These are phyloP conservation scores for Drosophila guanche DNA, from an alignment of 1,140 invertebrate species.

Conservation along the genomic window DNA sequence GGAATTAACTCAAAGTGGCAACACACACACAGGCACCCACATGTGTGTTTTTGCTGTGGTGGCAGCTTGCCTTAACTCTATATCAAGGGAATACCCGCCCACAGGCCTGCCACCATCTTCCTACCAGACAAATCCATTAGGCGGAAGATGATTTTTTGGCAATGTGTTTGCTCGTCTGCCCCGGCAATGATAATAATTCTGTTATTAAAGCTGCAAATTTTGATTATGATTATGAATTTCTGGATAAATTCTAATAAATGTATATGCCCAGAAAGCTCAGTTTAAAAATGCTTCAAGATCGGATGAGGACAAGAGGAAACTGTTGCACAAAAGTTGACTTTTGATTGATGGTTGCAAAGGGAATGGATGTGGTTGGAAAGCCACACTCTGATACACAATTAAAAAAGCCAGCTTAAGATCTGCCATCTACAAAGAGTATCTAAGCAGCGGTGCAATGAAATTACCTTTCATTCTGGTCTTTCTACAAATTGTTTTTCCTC, in stretches of 20 bases:
- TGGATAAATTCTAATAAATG: conserved; percentile 8
- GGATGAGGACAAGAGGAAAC: neutral
- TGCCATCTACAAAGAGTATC: too few relatives aligned
- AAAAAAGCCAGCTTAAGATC: neutral
- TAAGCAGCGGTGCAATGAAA: too few relatives aligned
- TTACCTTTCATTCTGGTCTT: neutral
- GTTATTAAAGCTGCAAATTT: conserved; percentile 38
- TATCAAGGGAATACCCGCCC: conserved; percentile 28
- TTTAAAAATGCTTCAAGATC: too few relatives aligned
- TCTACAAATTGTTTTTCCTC: conserved; percentile 28
- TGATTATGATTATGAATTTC: conserved; percentile 44
- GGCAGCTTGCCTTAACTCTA: conserved; percentile 39
- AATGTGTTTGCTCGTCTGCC: neutral
- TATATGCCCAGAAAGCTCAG: neutral
- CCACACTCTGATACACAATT: neutral
- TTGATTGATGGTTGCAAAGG: conserved; percentile 25
- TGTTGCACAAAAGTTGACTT: conserved; percentile 10
- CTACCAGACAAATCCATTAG: conserved; percentile 50
- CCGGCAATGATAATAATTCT: conserved; percentile 39
- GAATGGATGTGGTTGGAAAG: neutral
- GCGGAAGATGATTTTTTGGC: conserved; percentile 43
- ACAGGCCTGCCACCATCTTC: too few relatives aligned
- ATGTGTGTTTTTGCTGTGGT: conserved; percentile 27
- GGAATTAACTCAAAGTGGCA: conserved; percentile 69
- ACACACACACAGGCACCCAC: conserved; percentile 13